Evolutionary conservation across 2,113 vertebrate species (phyloP).

Genomic region (Anseranas semipalmata): DNA sequence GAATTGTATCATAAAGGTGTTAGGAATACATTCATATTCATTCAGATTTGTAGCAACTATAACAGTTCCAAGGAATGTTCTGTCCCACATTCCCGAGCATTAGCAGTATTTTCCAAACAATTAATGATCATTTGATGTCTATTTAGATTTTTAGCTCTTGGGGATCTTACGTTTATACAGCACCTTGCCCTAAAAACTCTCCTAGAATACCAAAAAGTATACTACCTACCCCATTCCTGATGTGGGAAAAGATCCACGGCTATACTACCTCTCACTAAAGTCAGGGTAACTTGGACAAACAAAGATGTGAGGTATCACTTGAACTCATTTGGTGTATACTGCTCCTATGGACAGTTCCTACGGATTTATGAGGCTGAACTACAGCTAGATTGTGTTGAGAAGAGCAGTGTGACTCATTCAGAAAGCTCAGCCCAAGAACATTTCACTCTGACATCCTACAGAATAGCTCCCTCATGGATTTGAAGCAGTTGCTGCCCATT

Average conservation of each 20-base stretch:
- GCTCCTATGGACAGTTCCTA: neutral
- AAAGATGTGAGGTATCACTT: neutral
- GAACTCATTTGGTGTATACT: neutral
- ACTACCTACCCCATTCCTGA: neutral
- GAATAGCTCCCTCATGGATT: neutral
- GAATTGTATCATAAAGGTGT: neutral
- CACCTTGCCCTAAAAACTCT: neutral
- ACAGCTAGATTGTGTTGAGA: neutral
- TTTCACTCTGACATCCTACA: neutral
- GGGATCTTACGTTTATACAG: neutral
- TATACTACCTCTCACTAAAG: neutral
- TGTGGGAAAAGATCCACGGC: neutral
- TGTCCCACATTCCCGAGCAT: neutral
- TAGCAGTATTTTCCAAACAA: slow-evolving; percentile 31
- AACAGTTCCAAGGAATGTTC: neutral
- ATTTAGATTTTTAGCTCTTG: slow-evolving; percentile 2
- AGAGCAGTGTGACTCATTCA: neutral
- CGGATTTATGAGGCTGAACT: neutral
- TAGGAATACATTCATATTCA: neutral
- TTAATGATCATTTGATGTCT: neutral
- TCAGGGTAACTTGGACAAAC: neutral
- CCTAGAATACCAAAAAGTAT: neutral
- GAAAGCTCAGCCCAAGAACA: slow-evolving; percentile 4
- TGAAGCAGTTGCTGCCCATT: neutral
- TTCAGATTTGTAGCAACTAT: neutral